Percentiles rank a stretch among this genome's conserved stretches.
These are phyloP conservation scores for Taeniopygia guttata DNA, from an alignment of 2,797 vertebrate species.

Conservation along the genomic window DNA sequence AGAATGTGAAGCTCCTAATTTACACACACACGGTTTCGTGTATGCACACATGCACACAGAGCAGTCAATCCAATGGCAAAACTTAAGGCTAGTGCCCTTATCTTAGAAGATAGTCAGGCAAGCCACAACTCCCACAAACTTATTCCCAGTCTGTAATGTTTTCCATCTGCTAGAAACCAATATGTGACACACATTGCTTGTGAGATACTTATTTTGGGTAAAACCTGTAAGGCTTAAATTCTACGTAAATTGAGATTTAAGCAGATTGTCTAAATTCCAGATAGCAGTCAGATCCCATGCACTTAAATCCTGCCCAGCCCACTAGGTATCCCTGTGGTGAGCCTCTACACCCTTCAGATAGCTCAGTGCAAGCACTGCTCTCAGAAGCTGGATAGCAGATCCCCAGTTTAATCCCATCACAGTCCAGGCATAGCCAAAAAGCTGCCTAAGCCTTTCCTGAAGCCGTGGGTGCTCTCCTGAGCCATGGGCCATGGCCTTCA, in stretches of 20 bases:
- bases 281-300: background rate
- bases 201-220: slow-evolving; percentile 36
- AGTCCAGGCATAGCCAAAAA: background rate
- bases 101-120: slow-evolving; percentile 32
- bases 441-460: background rate
- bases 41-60: background rate
- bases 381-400: background rate
- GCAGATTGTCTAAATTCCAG: background rate
- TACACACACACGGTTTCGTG: slow-evolving; percentile 6
- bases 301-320: background rate
- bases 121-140: slow-evolving; percentile 46
- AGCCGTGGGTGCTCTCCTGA: background rate
- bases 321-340: background rate
- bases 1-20: slow-evolving; percentile 51
- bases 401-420: background rate
- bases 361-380: background rate
- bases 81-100: slow-evolving; percentile 35
- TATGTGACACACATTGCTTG: background rate
- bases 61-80: slow-evolving; percentile 45
- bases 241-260: background rate
- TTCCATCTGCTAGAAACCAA: slow-evolving; percentile 45
- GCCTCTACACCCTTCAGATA: background rate
- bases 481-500: background rate
- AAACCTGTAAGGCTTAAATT: slow-evolving; percentile 26
- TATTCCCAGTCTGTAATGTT: slow-evolving; percentile 30